phyloP scores from a whole-genome alignment of 2,888 invertebrate genomes.

The Anthrax anthrax region DNA sequence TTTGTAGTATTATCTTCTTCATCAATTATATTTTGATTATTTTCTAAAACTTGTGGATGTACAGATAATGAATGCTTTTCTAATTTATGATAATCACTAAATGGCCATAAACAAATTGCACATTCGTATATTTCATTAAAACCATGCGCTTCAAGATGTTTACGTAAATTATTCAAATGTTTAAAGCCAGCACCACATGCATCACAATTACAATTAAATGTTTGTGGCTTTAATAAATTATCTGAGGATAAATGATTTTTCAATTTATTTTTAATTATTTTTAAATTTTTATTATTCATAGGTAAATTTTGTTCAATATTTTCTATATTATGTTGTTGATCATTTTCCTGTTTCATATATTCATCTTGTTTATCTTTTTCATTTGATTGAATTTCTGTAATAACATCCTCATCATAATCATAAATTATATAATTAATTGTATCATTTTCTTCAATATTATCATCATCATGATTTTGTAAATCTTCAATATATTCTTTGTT shows the following conservation, averaged over 20 bases:
- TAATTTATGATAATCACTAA: background rate
- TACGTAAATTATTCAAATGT: slow-evolving; percentile 8
- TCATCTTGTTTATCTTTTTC: no score
- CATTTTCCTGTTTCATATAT: background rate
- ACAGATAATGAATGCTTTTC: background rate
- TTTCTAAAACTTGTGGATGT: background rate
- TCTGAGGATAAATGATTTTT: background rate
- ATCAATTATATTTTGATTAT: background rate
- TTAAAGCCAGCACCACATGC: slow-evolving; percentile 13
- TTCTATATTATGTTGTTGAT: background rate
- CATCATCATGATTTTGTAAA: no score
- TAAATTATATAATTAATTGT: background rate
- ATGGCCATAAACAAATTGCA: background rate
- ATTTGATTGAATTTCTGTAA: background rate
- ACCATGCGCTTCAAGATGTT: slow-evolving; percentile 6
- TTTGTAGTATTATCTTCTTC: background rate
- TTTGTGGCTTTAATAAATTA: background rate
- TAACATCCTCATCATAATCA: background rate
- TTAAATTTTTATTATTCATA: background rate
- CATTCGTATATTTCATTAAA: background rate
- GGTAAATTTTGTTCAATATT: background rate
- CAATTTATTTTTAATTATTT: background rate
- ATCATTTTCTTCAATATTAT: background rate
- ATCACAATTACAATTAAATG: slow-evolving; percentile 8
- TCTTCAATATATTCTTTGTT: no score